phyloP scores from a whole-genome alignment of 2,113 vertebrate species.

The Vulpes vulpes region DNA sequence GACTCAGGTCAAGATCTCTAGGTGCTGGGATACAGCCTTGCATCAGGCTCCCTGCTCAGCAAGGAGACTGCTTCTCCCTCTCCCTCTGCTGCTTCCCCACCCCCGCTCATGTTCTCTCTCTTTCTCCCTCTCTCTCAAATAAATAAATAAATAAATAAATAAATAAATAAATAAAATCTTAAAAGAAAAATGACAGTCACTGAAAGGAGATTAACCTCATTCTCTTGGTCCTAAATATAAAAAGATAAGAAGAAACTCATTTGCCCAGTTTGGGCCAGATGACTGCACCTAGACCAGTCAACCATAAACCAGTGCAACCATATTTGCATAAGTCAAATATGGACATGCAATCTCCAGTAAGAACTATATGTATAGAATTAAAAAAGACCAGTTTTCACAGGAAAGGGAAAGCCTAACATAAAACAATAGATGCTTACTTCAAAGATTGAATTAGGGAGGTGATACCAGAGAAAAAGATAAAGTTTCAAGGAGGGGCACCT shows the following conservation, averaged over 20 bases:
- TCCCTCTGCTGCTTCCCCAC: background rate
- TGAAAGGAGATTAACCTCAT: background rate
- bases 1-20: background rate
- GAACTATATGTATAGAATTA: background rate
- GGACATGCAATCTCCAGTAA: background rate
- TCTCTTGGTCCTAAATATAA: background rate
- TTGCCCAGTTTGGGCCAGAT: background rate
- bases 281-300: background rate
- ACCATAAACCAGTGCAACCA: background rate
- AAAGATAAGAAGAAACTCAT: background rate
- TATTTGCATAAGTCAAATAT: background rate
- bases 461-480: background rate
- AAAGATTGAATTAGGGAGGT: background rate
- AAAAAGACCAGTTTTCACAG: background rate
- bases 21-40: background rate
- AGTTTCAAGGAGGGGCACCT: background rate
- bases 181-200: background rate
- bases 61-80: background rate
- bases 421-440: background rate
- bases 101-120: background rate
- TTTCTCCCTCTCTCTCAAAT: background rate
- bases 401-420: background rate
- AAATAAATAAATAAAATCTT: background rate
- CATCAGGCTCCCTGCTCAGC: background rate
- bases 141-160: background rate